A percentile compares a stretch with the other conserved stretches of the same genome.
Evolutionary conservation across 2,888 invertebrate species (phyloP).

Genomic region (Tinea pellionella): DNA sequence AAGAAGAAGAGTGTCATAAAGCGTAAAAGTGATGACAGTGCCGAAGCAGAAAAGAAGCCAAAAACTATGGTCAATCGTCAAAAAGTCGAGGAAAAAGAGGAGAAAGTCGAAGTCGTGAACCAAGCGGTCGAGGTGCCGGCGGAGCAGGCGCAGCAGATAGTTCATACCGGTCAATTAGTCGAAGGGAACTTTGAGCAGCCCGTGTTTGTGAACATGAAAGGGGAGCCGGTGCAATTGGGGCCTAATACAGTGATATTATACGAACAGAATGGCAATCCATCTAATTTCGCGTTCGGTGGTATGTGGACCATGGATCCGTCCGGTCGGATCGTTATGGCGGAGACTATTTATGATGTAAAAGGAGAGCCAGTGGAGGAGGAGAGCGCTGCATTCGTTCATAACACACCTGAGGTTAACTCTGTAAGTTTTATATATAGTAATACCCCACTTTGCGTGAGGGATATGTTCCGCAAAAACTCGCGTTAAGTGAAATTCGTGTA

Average conservation of each 20-base stretch:
- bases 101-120: constrained; percentile 52
- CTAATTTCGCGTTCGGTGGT: constrained; percentile 60
- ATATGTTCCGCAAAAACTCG: no score
- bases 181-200: constrained; percentile 64
- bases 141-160: constrained; percentile 58
- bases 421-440: constrained; percentile 40
- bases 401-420: constrained; percentile 45
- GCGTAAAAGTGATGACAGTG: constrained; percentile 56
- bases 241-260: constrained; percentile 63
- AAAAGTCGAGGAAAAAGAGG: constrained; percentile 44
- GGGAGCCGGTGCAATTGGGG: constrained; percentile 59
- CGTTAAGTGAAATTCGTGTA: no score
- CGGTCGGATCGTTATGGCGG: constrained; percentile 63
- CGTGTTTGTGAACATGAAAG: constrained; percentile 59
- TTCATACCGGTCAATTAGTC: constrained; percentile 57
- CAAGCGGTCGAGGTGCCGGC: constrained; percentile 61
- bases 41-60: constrained; percentile 48
- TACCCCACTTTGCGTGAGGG: no score
- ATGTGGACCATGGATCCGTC: constrained; percentile 66
- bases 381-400: constrained; percentile 49
- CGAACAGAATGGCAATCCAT: constrained; percentile 59
- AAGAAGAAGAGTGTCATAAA: constrained; percentile 63
- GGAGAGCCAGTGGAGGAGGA: constrained; percentile 63
- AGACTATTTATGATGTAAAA: constrained; percentile 63
- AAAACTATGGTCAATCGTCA: constrained; percentile 49